phyloP scores from a whole-genome alignment of 2,888 invertebrate genomes.

The Epirrhoe tristata region DNA sequence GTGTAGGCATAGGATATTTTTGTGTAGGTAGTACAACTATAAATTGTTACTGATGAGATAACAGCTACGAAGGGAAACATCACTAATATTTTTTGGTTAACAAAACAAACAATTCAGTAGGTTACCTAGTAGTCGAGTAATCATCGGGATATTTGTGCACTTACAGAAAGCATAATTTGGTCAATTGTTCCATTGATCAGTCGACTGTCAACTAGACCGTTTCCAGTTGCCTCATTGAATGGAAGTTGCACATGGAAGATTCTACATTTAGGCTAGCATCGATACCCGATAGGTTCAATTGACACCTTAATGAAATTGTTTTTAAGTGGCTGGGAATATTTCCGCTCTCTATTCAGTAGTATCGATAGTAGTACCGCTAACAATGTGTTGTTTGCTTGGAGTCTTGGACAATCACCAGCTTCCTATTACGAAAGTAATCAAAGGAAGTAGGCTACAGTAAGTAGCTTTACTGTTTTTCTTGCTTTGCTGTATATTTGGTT shows the following conservation, averaged over 20 bases:
- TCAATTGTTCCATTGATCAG: constrained; percentile 4
- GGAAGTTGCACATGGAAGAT: neutral
- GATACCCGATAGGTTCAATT: constrained; percentile 48
- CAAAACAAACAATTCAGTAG: neutral
- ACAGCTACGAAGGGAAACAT: neutral
- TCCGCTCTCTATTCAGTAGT: constrained; percentile 34
- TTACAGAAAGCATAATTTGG: neutral
- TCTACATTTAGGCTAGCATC: constrained; percentile 6
- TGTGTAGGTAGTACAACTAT: no score
- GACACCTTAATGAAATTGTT: constrained; percentile 57
- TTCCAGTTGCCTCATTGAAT: constrained; percentile 1
- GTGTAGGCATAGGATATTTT: no score
- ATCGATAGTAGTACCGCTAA: constrained; percentile 4
- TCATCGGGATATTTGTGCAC: neutral
- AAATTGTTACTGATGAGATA: no score
- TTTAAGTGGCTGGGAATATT: constrained; percentile 50
- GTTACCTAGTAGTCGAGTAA: neutral
- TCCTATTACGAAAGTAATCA: constrained; percentile 34
- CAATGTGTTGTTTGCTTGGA: constrained; percentile 49
- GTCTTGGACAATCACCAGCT: constrained; percentile 47
- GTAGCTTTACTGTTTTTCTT: neutral
- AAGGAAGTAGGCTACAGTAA: constrained; percentile 17
- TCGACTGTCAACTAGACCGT: constrained; percentile 17
- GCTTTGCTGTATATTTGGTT: neutral
- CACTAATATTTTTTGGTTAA: neutral